Evolutionary conservation across 2,113 vertebrate genomes (phyloP), one percentile per base, ranked within the genome.

Genomic region (Silurus meridionalis): DNA sequence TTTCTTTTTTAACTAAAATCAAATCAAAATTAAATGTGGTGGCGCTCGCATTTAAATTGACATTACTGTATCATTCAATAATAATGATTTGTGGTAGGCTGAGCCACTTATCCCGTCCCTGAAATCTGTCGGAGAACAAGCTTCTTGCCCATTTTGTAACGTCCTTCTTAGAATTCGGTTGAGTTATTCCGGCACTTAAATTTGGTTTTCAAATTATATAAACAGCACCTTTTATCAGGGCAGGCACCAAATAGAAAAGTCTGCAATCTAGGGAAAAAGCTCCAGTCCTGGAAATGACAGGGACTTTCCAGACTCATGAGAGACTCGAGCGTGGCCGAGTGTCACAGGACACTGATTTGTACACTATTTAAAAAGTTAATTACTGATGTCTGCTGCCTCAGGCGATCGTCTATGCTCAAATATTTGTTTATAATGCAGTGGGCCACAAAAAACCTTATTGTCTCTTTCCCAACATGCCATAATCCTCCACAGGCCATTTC

Each of bases 281-380:
- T 85, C 25, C 77, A 71, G 79, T 75, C 61, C 4, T 37, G 5
- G 57, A 84, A 11, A 17, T 82, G 55, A 53, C 15, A 52, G 84
- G 80, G 89, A 87, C 72, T 93, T 95, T 93, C 93, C 93, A 91
- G 88, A 79, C 72, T 74, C 80, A 87, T 52, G 77, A 75, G 57
- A 82, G n/a, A 53, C 61, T 55, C 15, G 9, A 71, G 80, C 87
- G 86, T 91, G 89, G 91, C 87, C 80, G 87, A 91, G 78, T 90
- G 91, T 95, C 94, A 94, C 90, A 93, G 90, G 92, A 94, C 90
- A 91, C 84, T 57, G 83, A 93, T 94, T 93, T 92, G 90, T 90
- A 83, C 55, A 84, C 61, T 84, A 87, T 87, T 89, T 84, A 89
- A 83, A 89, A 88, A 81, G 90, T 86, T 91, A 85, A 91, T 63